Evolutionary conservation across 2,888 invertebrate species (phyloP).

Genomic region (Phyto melanocephala): DNA sequence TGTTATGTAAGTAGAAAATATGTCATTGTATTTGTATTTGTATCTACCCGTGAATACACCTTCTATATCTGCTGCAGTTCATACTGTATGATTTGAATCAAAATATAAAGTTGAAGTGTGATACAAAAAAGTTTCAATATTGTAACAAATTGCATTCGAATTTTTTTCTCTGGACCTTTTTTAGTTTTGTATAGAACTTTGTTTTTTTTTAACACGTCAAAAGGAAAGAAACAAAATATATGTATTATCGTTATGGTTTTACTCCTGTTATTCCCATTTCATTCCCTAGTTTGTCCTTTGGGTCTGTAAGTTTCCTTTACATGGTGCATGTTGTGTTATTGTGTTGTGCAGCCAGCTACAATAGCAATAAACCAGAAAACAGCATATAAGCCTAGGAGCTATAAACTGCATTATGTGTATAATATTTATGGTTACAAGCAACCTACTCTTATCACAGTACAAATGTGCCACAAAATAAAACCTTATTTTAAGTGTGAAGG

Average conservation of each 20-base stretch:
- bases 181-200: constrained; percentile 10
- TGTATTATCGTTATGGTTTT: constrained; percentile 34
- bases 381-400: constrained; percentile 53
- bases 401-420: constrained; percentile 44
- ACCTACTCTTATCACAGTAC: background rate
- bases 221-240: background rate
- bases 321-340: constrained; percentile 10
- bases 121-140: constrained; percentile 6
- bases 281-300: constrained; percentile 21
- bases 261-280: constrained; percentile 31
- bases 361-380: background rate
- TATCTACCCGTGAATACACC: background rate
- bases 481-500: constrained; percentile 16
- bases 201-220: background rate
- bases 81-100: background rate
- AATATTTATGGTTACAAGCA: constrained; percentile 39
- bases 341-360: background rate
- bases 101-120: constrained; percentile 3
- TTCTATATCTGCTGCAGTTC: background rate
- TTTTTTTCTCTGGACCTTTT: background rate
- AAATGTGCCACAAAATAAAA: constrained; percentile 42
- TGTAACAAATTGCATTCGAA: constrained; percentile 46
- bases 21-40: constrained; percentile 9
- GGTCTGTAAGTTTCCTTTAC: constrained; percentile 10
- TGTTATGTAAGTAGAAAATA: constrained; percentile 3